A percentile compares a stretch with the other conserved stretches of the same genome.
Evolutionary conservation across 2,797 vertebrate species (phyloP).

Genomic region (Aldrovandia affinis): DNA sequence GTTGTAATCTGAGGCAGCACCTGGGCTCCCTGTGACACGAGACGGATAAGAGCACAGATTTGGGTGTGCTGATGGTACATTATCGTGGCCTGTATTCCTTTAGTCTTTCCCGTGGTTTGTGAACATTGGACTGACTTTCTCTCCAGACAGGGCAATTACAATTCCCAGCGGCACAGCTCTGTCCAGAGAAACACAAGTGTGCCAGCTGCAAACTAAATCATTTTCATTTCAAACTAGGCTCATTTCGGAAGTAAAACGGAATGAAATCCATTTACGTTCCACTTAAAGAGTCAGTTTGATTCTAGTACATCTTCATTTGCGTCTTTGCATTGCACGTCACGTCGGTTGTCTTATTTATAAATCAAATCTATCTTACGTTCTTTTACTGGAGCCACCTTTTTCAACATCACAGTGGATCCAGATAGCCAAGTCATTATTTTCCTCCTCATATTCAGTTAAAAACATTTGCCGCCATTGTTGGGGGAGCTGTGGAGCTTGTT

Average conservation of each 20-base stretch:
- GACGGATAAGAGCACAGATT: neutral
- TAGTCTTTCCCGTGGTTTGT: neutral
- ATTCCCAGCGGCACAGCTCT: neutral
- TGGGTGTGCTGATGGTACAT: neutral
- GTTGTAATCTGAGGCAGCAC: neutral
- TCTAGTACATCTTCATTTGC: neutral
- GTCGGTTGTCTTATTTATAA: neutral
- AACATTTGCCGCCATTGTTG: too few relatives aligned
- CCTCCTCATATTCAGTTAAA: neutral
- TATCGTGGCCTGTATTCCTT: neutral
- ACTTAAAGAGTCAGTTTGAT: neutral
- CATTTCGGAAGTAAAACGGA: neutral
- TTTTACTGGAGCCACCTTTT: neutral
- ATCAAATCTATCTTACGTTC: too few relatives aligned
- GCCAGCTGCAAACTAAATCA: neutral
- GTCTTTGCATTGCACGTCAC: too few relatives aligned
- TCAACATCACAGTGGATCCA: neutral
- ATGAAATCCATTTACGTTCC: neutral
- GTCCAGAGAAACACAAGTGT: neutral
- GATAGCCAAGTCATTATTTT: neutral
- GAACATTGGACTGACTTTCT: neutral
- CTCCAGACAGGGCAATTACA: neutral
- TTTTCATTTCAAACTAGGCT: too few relatives aligned
- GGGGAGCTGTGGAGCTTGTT: neutral
- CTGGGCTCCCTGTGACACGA: neutral